Evolutionary conservation across 2,888 invertebrate genomes (phyloP).

Genomic region (Cylindroiulus punctatus): DNA sequence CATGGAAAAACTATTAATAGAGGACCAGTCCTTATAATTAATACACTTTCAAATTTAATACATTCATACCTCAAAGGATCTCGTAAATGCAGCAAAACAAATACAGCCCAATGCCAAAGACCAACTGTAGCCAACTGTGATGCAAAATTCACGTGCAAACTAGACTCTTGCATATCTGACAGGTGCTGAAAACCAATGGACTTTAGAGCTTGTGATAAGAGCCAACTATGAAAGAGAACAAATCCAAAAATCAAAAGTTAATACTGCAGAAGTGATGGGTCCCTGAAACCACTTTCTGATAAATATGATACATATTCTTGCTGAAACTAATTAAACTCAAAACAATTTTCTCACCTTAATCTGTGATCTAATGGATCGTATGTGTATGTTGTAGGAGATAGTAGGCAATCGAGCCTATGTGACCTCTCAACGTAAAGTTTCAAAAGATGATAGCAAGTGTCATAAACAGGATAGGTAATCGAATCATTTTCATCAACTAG

Average conservation of each 20-base stretch:
- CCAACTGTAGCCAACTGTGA: constrained; percentile 84
- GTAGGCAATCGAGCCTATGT: constrained; percentile 72
- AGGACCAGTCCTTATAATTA: background rate
- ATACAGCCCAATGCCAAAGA: constrained; percentile 88
- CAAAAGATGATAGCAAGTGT: constrained; percentile 85
- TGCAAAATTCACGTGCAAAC: constrained; percentile 78
- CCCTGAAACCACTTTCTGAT: too few species aligned
- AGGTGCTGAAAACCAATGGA: constrained; percentile 76
- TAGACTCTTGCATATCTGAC: constrained; percentile 70
- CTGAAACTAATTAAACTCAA: background rate
- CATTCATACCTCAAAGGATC: constrained; percentile 59
- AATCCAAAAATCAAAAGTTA: background rate
- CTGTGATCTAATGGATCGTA: constrained; percentile 84
- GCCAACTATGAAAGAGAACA: constrained; percentile 72
- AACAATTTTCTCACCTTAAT: constrained; percentile 65
- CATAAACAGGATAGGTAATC: constrained; percentile 64
- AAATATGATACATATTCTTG: background rate
- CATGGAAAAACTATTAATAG: background rate
- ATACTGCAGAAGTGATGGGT: too few species aligned
- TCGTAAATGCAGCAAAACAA: constrained; percentile 72
- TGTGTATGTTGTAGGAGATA: constrained; percentile 81
- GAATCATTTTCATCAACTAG: background rate
- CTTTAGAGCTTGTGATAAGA: constrained; percentile 75
- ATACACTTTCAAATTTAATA: background rate
- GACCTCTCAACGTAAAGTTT: constrained; percentile 75